Percentiles rank a stretch among this genome's conserved stretches.
Conservation (phyloP, 1,140 invertebrate species). For the Sesamia nonagrioides region DNA sequence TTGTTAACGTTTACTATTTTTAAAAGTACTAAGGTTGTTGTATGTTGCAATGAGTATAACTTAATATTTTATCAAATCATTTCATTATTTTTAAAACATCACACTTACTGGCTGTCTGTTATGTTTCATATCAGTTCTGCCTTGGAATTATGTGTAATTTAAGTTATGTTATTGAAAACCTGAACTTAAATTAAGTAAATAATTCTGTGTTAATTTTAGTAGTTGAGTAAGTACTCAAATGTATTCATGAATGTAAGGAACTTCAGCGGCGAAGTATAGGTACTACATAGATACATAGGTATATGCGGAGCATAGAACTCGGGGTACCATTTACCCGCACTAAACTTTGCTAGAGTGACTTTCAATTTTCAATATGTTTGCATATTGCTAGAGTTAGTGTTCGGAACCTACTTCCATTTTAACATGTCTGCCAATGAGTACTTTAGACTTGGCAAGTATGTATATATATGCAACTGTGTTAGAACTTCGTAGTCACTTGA, state of each 20-base stretch:
- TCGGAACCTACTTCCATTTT: slow-evolving; percentile 36
- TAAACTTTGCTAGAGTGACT: slow-evolving; percentile 56
- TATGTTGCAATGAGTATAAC: too few species aligned
- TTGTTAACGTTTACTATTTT: not conserved
- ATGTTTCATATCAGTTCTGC: not conserved
- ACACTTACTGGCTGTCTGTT: not conserved
- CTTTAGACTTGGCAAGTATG: slow-evolving; percentile 21
- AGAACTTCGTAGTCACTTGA: slow-evolving; percentile 6
- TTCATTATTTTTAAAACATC: too few species aligned
- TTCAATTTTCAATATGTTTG: slow-evolving; percentile 61
- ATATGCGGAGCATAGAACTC: slow-evolving; percentile 25
- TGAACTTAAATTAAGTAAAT: slow-evolving; percentile 33
- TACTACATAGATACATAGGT: too few species aligned
- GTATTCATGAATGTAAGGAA: slow-evolving; percentile 32
- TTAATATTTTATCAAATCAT: too few species aligned
- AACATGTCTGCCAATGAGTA: slow-evolving; percentile 36
- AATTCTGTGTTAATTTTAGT: slow-evolving; percentile 15
- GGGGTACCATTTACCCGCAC: slow-evolving; percentile 27
- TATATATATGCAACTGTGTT: slow-evolving; percentile 27
- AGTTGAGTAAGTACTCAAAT: slow-evolving; percentile 19
- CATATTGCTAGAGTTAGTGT: slow-evolving; percentile 53
- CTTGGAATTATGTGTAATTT: not conserved
- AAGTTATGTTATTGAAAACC: slow-evolving; percentile 3
- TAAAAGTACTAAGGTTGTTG: too few species aligned
- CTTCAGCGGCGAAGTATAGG: slow-evolving; percentile 5